These are phyloP conservation scores for Trichomycterus rosablanca DNA, from an alignment of 2,113 vertebrate species.

Conservation along the genomic window DNA sequence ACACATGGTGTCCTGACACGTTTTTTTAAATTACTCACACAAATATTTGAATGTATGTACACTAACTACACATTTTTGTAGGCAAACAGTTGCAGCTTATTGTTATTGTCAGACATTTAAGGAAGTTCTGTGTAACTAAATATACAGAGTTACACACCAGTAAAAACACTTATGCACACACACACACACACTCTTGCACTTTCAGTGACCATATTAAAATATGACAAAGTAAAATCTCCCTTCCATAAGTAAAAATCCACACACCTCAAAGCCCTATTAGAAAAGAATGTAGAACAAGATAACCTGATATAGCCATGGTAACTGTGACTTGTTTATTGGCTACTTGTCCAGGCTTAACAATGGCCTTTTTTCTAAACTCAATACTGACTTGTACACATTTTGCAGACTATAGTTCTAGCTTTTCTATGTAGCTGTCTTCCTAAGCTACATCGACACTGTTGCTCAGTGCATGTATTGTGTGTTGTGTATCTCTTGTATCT, in stretches of 20 bases:
- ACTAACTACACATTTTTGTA: too few relatives aligned
- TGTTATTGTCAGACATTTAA: conserved; percentile 22
- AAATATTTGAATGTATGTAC: too few relatives aligned
- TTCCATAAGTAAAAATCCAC: conserved; percentile 6
- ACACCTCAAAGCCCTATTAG: conserved; percentile 1
- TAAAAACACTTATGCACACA: conserved; percentile 11
- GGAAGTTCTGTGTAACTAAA: conserved; percentile 31
- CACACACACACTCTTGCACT: conserved; percentile 2
- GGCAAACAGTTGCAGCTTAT: not conserved
- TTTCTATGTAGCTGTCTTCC: too few relatives aligned
- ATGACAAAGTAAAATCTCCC: conserved; percentile 2
- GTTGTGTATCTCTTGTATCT: not conserved
- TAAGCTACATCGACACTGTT: too few relatives aligned
- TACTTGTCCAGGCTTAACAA: conserved; percentile 17
- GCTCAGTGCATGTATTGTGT: conserved; percentile 1
- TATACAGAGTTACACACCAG: conserved; percentile 24
- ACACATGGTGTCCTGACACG: not conserved
- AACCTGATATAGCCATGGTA: conserved; percentile 15
- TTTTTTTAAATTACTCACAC: not conserved
- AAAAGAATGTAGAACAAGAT: conserved; percentile 11
- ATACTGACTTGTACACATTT: conserved; percentile 10
- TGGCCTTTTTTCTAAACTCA: conserved; percentile 7
- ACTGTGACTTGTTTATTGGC: conserved; percentile 1
- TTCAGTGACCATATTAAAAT: conserved; percentile 11
- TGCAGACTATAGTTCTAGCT: not conserved